Percentiles rank a stretch among this genome's conserved stretches.
These are phyloP conservation scores for Cephus sareptanus DNA, from an alignment of 2,888 invertebrate genomes.

Conservation along the genomic window DNA sequence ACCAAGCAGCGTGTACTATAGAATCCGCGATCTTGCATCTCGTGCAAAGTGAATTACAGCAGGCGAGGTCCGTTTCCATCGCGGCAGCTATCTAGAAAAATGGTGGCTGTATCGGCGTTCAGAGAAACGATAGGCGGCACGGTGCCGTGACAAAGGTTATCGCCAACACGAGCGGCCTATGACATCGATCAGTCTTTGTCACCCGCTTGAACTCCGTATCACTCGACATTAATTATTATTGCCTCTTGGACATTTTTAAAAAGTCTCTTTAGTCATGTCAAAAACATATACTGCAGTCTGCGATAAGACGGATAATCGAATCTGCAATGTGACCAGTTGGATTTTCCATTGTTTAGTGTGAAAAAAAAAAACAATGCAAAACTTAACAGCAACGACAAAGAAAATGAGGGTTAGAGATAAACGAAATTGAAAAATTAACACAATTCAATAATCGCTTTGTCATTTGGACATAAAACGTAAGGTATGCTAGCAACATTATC, in stretches of 20 bases:
- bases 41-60: background rate
- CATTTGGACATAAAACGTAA: background rate
- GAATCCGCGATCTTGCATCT: background rate
- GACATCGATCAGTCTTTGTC: slow-evolving; percentile 66
- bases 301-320: background rate
- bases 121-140: slow-evolving; percentile 17
- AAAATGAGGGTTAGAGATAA: background rate
- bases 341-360: too few species aligned
- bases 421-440: background rate
- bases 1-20: background rate
- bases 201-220: slow-evolving; percentile 54
- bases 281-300: background rate
- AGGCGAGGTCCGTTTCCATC: background rate
- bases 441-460: background rate
- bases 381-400: background rate
- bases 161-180: slow-evolving; percentile 59
- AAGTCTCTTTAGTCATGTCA: background rate
- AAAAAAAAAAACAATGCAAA: too few species aligned
- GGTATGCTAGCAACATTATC: background rate
- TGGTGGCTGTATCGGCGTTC: background rate
- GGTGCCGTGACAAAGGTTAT: slow-evolving; percentile 62
- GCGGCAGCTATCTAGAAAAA: background rate
- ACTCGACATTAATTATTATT: slow-evolving; percentile 65
- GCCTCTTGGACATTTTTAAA: slow-evolving; percentile 61
- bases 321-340: background rate